Base-by-base conservation (phyloP, 2,888 invertebrate genomes). In the Synanthedon tipuliformis region DNA sequence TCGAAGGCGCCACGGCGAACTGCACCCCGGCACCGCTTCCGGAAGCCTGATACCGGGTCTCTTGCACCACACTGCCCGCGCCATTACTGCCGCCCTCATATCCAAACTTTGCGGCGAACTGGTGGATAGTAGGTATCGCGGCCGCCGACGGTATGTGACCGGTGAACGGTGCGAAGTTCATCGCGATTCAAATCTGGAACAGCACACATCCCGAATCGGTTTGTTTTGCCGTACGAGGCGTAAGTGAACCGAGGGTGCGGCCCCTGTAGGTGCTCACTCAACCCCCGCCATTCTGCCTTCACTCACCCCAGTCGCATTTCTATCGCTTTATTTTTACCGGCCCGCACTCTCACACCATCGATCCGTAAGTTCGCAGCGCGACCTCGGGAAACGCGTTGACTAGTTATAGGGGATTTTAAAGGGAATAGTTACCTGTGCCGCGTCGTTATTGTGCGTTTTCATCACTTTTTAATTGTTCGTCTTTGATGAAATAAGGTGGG, bases 141-240 rank as follows among this genome's bases (percentile, higher is more conserved):
- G 92, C 90, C 65, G 92, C 90, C 64, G 92, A 89, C 69, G 93
- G 92, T 75, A 93, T 94, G 81, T 91, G 94, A 66, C 93, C 92
- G 66, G 93, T 93, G 78, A 95, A 95, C 61, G 94, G 94, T 69
- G 94, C 91, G 87, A 95, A 95, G 89, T 95, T 95, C 95, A 95
- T 95, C 15, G 45, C 13, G 45, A 15, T 13, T 45, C 8, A 15
- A 15, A 45, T 45, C 45, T 45, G 45, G 15, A 45, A 45, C 45
- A 45, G 45, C 45, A 45, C 45, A 45, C 45, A 45, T 45, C 45
- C 45, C 45, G 45, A n/a, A 13, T 45, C 15, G 45, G n/a, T 45
- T 45, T 45, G 45, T 12, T 45, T 57, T 57, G 66, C 63, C 67
- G 55, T 55, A 8, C n/a, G 13, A 64, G 69, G 66, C 69, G 63